phyloP scores from a whole-genome alignment of 2,888 invertebrate species.

The Zaprionus lineosus region DNA sequence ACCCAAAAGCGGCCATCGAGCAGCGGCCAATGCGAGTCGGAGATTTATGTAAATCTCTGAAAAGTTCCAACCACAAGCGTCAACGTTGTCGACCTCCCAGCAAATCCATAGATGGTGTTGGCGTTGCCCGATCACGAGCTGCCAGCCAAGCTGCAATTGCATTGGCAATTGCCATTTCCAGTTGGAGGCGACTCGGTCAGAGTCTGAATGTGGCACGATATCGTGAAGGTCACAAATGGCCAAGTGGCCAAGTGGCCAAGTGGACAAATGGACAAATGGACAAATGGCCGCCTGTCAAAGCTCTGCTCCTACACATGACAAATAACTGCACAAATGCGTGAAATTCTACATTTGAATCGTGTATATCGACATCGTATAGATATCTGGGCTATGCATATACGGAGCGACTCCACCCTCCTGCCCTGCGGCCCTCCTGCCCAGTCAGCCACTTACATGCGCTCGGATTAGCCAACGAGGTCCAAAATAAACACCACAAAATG shows the following conservation, averaged over 20 bases:
- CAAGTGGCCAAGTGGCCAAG: too few relatives aligned
- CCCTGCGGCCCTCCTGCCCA: too few relatives aligned
- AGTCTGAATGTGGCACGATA: constrained; percentile 51
- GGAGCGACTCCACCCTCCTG: too few relatives aligned
- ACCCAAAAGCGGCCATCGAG: constrained; percentile 39
- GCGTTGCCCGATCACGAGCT: constrained; percentile 70
- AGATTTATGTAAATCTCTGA: constrained; percentile 48
- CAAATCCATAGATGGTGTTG: constrained; percentile 67
- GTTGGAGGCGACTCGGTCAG: constrained; percentile 10
- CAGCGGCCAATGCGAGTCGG: constrained; percentile 1
- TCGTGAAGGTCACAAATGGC: constrained; percentile 70
- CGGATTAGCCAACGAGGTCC: constrained; percentile 57
- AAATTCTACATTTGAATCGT: constrained; percentile 55
- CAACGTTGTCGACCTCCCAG: constrained; percentile 18
- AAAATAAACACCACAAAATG: constrained; percentile 64
- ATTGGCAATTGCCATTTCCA: constrained; percentile 40
- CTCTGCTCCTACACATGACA: constrained; percentile 58
- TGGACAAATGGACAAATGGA: too few relatives aligned
- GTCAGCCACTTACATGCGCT: too few relatives aligned
- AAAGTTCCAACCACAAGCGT: constrained; percentile 30
- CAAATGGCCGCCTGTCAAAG: constrained; percentile 68
- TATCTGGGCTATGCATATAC: constrained; percentile 55
- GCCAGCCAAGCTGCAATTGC: constrained; percentile 53
- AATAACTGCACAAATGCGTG: constrained; percentile 73
- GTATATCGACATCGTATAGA: background rate